Base-by-base conservation (phyloP, 2,797 vertebrate genomes). In the Gadopsis marmoratus region DNA sequence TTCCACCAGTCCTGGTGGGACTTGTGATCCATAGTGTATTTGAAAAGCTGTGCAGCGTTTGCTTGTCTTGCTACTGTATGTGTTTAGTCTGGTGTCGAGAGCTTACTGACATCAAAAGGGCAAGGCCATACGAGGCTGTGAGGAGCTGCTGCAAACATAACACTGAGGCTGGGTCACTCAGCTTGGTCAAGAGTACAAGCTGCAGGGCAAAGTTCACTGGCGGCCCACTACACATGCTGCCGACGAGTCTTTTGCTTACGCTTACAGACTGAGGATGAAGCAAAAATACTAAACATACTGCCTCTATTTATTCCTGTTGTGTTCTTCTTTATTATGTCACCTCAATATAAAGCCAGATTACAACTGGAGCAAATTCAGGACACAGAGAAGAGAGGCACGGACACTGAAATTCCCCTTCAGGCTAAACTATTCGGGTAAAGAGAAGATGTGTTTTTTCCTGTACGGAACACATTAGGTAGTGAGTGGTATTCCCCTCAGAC, bases 81-180 rank as follows among this genome's bases (percentile, higher is more conserved):
- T 92, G 93, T 95, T 95, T 93, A 94, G 93, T 91, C 94, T 95
- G 78, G 73, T 82, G 82, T 29, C 7, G 29, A 73, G 56, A 43
- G 16, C 53, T 71, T 9, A 6, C 43, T n/a, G 82, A 85, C 74
- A 77, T 71, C 56, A 79, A 76, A 82, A 75, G 71, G 74, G 29
- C 59, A 26, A 64, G 19, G 75, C 73, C 51, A 23, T 61, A 33
- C 31, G 3, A 14, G 51, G 61, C 54, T 26, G 3, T 0, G 17
- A 53, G 66, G 67, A 76, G 74, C 72, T 39, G 37, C 0, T 39
- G 77, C 55, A 65, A 88, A 56, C 71, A 70, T 21, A 74, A 70
- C 78, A 35, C 41, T 11, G 23, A 71, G 68, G 53, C 26, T 16
- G 39, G 50, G 69, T 79, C 74, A 14, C 50, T 70, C 78, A 23